Evolutionary conservation across 2,888 invertebrate species (phyloP), one percentile per base, ranked within the genome.

Genomic region (Lamproptera curius): DNA sequence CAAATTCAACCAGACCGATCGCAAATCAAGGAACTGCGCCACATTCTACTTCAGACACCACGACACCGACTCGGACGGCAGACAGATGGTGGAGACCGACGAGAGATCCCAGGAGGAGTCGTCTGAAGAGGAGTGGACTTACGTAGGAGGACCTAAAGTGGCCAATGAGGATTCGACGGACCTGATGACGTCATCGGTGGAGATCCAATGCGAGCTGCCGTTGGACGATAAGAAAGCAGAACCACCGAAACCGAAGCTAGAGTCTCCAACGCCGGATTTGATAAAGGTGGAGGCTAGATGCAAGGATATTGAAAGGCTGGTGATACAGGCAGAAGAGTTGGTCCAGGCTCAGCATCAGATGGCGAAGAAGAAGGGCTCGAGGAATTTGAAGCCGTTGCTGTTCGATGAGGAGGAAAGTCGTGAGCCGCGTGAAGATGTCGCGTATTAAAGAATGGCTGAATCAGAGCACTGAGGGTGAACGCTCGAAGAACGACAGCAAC

Each of bases 31-130:
- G 74, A 95, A 95, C 73, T 91, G 92, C 72, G 96, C 92, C 58
- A 95, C 92, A 53, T 95, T 94, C 78, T 95, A 96, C 81, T 95
- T 95, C 78, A 93, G 91, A 74, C 96, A 96, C 76, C 91, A 92
- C 76, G 96, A 96, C 73, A 96, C 95, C 10, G 96, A 96, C 73
- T 94, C 94, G 9, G 95, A 95, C 72, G 49, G 49, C 5, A 89
- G 90, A 70, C 92, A 93, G 65, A 86, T 90, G 70, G 73, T 86
- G 53, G 76, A 89, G 67, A 82, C 89, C 42, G 76, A 83, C 37
- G 82, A 84, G 45, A 83, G 84, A 48, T 83, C 81, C 8, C 83
- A 83, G 53, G 88, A 88, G 59, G 88, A 88, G 59, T 85, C 84
- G 0, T 83, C 85, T 0, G 86, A 88, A 56, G 88, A 89, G 57